Conservation (phyloP, 1,140 invertebrate genomes). For the Leptinotarsa undecemlineata region DNA sequence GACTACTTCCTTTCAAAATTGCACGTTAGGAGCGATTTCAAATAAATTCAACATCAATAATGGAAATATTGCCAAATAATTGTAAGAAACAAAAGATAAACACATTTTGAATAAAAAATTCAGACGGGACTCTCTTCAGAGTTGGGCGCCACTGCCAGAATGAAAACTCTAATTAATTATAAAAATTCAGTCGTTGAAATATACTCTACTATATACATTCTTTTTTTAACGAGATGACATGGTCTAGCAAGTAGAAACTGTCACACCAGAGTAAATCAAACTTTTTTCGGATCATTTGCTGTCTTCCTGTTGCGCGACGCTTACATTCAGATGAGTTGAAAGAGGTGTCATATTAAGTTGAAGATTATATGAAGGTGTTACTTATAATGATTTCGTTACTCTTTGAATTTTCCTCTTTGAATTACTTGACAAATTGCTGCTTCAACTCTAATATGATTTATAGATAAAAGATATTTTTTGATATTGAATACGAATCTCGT, state of each 20-base stretch:
- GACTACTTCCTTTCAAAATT: too few species aligned
- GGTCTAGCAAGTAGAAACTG: slow-evolving; percentile 25
- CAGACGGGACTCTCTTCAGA: too few species aligned
- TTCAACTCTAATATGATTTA: background rate
- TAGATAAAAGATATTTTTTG: background rate
- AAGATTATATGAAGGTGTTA: background rate
- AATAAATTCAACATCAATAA: too few species aligned
- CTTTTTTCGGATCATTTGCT: slow-evolving; percentile 25
- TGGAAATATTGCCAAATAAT: too few species aligned
- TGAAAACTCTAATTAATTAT: background rate
- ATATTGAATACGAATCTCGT: too few species aligned
- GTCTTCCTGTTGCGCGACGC: slow-evolving; percentile 25
- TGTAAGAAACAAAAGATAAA: too few species aligned
- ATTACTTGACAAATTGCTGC: background rate
- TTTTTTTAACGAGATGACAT: slow-evolving; percentile 29
- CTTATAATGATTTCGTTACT: background rate
- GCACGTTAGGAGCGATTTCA: too few species aligned
- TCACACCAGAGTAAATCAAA: slow-evolving; percentile 26
- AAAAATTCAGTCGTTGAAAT: background rate
- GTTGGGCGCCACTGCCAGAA: too few species aligned
- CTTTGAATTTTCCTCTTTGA: background rate
- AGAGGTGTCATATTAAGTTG: slow-evolving; percentile 23
- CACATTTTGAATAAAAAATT: too few species aligned
- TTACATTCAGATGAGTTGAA: slow-evolving; percentile 2
- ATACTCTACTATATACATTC: background rate